Evolutionary conservation across 1,140 invertebrate species (phyloP).

Genomic region (Bacillus rossius): DNA sequence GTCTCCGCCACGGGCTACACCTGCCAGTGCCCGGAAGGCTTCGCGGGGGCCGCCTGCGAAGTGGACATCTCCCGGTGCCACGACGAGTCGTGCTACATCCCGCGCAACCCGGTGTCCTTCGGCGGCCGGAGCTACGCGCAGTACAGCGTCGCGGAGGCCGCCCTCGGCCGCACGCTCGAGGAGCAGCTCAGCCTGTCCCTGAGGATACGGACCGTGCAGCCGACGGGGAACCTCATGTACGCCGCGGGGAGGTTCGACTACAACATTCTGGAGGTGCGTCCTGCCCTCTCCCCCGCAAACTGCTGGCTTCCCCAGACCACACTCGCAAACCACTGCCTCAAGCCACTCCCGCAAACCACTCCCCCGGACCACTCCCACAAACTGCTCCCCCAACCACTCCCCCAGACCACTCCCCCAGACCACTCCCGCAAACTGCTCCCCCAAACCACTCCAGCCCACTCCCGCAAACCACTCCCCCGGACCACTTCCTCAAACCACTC

Average conservation of each 20-base stretch:
- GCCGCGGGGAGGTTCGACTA: slow-evolving; percentile 84
- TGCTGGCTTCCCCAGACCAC: too few relatives aligned
- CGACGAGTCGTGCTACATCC: slow-evolving; percentile 58
- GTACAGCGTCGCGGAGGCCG: slow-evolving; percentile 62
- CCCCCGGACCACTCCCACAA: too few relatives aligned
- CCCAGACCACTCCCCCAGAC: too few relatives aligned
- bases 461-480: too few relatives aligned
- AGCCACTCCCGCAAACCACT: too few relatives aligned
- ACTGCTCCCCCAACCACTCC: too few relatives aligned
- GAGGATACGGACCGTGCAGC: slow-evolving; percentile 75
- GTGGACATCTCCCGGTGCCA: slow-evolving; percentile 58
- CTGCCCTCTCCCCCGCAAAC: too few relatives aligned
- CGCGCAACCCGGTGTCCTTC: slow-evolving; percentile 70
- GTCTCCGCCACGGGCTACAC: slow-evolving; percentile 62
- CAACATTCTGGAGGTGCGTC: slow-evolving; percentile 74
- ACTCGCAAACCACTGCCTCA: too few relatives aligned
- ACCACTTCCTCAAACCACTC: too few relatives aligned
- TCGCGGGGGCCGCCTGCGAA: slow-evolving; percentile 59
- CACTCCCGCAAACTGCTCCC: too few relatives aligned
- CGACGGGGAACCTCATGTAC: slow-evolving; percentile 81
- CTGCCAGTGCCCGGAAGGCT: slow-evolving; percentile 72
- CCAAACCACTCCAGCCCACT: too few relatives aligned
- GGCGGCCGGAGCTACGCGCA: slow-evolving; percentile 79
- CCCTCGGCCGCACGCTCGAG: slow-evolving; percentile 60
- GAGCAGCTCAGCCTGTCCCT: slow-evolving; percentile 73